Conservation (phyloP, 1,140 invertebrate species). For the Leptestheria dahalacensis region DNA sequence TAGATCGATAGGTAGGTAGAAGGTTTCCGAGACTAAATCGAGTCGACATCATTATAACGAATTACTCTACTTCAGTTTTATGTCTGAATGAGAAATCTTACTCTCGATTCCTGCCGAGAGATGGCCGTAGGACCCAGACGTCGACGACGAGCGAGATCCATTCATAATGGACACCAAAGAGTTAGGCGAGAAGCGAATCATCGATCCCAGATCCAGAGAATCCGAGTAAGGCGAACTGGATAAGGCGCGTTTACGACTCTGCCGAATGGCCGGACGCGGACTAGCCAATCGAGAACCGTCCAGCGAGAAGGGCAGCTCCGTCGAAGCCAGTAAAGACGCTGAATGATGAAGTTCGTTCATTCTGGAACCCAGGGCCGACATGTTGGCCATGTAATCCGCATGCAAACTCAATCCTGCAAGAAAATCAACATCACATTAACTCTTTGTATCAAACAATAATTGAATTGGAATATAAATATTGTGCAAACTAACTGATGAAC, state of each 20-base stretch:
- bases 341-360: slow-evolving; percentile 43
- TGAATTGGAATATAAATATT: no score
- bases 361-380: slow-evolving; percentile 33
- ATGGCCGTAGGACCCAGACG: slow-evolving; percentile 83
- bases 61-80: no score
- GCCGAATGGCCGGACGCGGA: slow-evolving; percentile 42
- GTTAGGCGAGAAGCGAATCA: slow-evolving; percentile 88
- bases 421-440: slow-evolving; percentile 8
- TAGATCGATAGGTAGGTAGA: no score
- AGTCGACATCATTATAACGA: no score
- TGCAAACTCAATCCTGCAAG: slow-evolving; percentile 30
- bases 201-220: slow-evolving; percentile 81
- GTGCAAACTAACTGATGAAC: no score
- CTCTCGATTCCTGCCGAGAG: slow-evolving; percentile 56
- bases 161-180: slow-evolving; percentile 81
- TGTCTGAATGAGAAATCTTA: no score
- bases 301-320: slow-evolving; percentile 59
- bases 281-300: slow-evolving; percentile 60
- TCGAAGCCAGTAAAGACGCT: slow-evolving; percentile 52
- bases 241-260: slow-evolving; percentile 72
- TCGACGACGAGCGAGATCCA: slow-evolving; percentile 64
- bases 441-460: no score
- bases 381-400: slow-evolving; percentile 49
- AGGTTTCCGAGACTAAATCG: no score
- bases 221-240: slow-evolving; percentile 91